phyloP scores from a whole-genome alignment of 2,888 invertebrate genomes.

The Caenorhabditis becei region DNA sequence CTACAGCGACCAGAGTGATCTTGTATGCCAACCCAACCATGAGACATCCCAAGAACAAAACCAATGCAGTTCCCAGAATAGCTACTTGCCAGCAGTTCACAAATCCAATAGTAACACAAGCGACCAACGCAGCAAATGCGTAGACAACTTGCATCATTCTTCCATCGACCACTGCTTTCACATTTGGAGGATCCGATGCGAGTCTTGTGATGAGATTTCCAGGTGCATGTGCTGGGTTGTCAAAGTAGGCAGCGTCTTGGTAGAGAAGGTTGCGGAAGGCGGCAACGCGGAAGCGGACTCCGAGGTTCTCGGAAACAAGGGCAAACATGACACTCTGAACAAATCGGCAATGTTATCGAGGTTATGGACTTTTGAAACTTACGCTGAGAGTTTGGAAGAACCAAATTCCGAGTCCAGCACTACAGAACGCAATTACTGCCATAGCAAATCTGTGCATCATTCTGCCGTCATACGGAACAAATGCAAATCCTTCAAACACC shows the following conservation, averaged over 20 bases:
- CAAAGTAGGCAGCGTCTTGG: constrained; percentile 83
- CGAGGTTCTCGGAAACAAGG: constrained; percentile 72
- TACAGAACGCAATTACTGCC: constrained; percentile 55
- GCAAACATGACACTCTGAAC: constrained; percentile 63
- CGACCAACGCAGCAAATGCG: constrained; percentile 81
- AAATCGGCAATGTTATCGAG: no score
- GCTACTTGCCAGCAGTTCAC: constrained; percentile 83
- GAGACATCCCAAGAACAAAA: constrained; percentile 81
- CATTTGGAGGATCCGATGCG: constrained; percentile 82
- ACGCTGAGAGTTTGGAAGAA: constrained; percentile 65
- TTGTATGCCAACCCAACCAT: constrained; percentile 82
- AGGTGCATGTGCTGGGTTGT: constrained; percentile 81
- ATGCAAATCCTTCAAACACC: constrained; percentile 59
- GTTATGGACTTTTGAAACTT: constrained; percentile 6
- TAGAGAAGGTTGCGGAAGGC: constrained; percentile 79
- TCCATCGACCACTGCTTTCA: constrained; percentile 82
- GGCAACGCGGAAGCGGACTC: constrained; percentile 68
- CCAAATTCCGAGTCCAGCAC: constrained; percentile 65
- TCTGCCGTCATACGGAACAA: constrained; percentile 35
- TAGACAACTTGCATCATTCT: constrained; percentile 82
- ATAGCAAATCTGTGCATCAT: constrained; percentile 59
- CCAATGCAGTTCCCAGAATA: constrained; percentile 73
- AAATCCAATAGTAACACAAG: constrained; percentile 82
- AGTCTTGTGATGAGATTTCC: constrained; percentile 82
- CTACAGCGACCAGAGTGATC: constrained; percentile 79